Evolutionary conservation across 2,888 invertebrate genomes (phyloP).

Genomic region (Sturmia bella): DNA sequence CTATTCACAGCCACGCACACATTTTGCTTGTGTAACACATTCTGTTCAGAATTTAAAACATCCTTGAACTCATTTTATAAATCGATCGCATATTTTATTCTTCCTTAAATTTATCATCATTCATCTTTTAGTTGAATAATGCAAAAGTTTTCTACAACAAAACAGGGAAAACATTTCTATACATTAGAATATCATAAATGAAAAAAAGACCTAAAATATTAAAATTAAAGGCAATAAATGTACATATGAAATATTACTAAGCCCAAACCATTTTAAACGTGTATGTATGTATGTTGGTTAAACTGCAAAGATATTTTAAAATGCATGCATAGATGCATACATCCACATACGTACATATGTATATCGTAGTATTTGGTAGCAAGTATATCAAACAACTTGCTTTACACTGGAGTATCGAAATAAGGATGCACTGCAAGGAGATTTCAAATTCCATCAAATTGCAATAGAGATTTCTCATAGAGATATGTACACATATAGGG

Average conservation of each 20-base stretch:
- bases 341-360: neutral
- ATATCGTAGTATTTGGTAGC: no score
- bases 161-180: neutral
- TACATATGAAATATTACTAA: conserved; percentile 26
- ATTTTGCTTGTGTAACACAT: neutral
- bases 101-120: conserved; percentile 38
- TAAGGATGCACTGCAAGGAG: conserved; percentile 20
- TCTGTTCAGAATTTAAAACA: neutral
- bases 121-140: conserved; percentile 25
- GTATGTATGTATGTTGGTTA: conserved; percentile 14
- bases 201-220: neutral
- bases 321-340: conserved; percentile 1
- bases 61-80: conserved; percentile 41
- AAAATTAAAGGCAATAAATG: conserved; percentile 43
- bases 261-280: conserved; percentile 28
- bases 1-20: neutral
- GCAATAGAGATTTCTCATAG: neutral
- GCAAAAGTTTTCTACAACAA: neutral
- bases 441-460: conserved; percentile 31
- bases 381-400: conserved; percentile 24
- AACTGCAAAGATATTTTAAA: conserved; percentile 26
- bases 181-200: conserved; percentile 44
- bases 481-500: neutral
- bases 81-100: conserved; percentile 44
- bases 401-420: neutral